Percentiles rank a stretch among this genome's conserved stretches.
Conservation (phyloP, 2,797 vertebrate species). For the Vespertilio murinus region DNA sequence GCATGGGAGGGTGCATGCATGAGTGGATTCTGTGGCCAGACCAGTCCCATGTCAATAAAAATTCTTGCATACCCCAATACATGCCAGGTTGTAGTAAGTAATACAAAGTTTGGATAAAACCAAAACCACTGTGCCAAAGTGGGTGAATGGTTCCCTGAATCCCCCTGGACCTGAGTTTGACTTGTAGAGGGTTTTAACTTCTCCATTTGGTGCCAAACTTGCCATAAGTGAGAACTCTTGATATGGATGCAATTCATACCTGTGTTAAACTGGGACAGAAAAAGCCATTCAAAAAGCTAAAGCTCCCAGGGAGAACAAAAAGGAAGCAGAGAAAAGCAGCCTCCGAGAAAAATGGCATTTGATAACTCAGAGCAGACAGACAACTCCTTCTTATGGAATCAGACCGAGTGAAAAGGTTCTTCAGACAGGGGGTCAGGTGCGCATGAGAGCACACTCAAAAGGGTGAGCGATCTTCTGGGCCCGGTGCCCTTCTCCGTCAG, state of each 20-base stretch:
- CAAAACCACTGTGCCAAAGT: background rate
- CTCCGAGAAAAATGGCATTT: background rate
- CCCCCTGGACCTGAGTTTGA: background rate
- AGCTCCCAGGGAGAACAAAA: background rate
- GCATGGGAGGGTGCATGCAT: background rate
- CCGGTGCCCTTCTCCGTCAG: background rate
- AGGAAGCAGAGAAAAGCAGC: background rate
- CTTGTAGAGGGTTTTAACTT: conserved; percentile 44
- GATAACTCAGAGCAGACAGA: conserved; percentile 18
- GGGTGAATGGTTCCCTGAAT: background rate
- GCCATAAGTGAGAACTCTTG: background rate
- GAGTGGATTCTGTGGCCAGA: background rate
- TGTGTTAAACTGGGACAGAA: conserved; percentile 19
- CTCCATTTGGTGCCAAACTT: background rate
- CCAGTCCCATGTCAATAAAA: background rate
- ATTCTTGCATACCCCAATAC: background rate
- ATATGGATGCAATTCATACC: background rate
- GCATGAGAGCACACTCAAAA: background rate
- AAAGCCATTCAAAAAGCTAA: background rate
- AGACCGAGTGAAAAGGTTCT: background rate
- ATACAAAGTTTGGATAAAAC: background rate
- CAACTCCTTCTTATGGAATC: conserved; percentile 5
- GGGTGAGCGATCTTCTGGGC: conserved; percentile 23
- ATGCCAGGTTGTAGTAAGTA: background rate
- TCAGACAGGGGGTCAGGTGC: background rate